Base-by-base conservation (phyloP, 1,140 invertebrate species). In the Nephotettix cincticeps region DNA sequence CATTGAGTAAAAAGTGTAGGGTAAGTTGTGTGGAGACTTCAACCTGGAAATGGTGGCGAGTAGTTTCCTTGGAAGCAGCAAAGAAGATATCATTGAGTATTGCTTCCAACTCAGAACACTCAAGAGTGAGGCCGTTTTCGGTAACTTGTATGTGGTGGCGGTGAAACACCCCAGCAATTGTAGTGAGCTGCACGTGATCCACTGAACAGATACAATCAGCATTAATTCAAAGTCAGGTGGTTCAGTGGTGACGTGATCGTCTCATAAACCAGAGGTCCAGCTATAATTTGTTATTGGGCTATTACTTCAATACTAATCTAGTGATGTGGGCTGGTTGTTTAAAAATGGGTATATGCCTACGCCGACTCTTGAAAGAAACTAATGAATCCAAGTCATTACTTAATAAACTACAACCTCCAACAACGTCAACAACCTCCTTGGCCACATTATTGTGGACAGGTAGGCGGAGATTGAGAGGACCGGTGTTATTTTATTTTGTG, bases 51-150 rank as follows among this genome's bases (percentile, higher is more conserved):
- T 21, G 45, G 68, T 80, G 80, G 58, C 81, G 83, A 28, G 84
- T 83, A 58, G 82, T 83, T 76, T 85, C 84, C 74, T 88, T 88
- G 71, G 86, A 84, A 1, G 86, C 83, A 29, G 85, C 84, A 81
- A 87, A 87, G 74, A 86, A 89, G 58, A 91, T 87, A 75, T 89
- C 86, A 17, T 83, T 84, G 14, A 91, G 76, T 19, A 91, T 81
- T 43, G 84, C 83, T 74, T 88, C 85, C 43, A 90, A 75, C 75
- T 90, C 86, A 54, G 81, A 82, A 56, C 83, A 84, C 72, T 86
- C 84, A 40, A 90, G 76, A 32, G 81, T 81, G 13, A 87, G 76
- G 68, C 83, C 84, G 74, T 83, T 84, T 76, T 88, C 86, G 21
- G 86, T 87, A 3, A 84, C 77, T 63, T 83, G 84, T 17, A 89